Base-by-base conservation (phyloP, 2,113 vertebrate species). In the Elachura formosa region DNA sequence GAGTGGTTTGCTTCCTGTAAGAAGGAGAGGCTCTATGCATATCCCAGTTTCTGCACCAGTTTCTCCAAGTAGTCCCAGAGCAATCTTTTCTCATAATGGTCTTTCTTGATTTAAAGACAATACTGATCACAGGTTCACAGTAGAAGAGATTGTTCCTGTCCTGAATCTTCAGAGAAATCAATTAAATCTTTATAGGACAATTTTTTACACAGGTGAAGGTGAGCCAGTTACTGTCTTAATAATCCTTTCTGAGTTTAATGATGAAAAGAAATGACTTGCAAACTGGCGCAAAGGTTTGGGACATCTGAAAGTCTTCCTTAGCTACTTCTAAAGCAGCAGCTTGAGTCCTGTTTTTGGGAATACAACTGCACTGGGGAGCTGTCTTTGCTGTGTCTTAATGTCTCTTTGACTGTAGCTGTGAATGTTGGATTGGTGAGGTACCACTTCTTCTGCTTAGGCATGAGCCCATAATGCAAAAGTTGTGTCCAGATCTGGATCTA, bases 41-140 rank as follows among this genome's bases (percentile, higher is more conserved):
- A 64, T 16, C 40, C 20, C 24, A 48, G n/a, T 61, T 90, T 84
- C 84, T 84, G 55, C 84, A 86, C 22, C 48, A 59, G 33, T 69
- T 91, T 94, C 61, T 51, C 46, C 52, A 78, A 77, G 79, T 19
- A 89, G n/a, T 81, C 38, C 56, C 56, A 76, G 49, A 80, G 33
- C 25, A 89, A 51, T 91, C 45, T 73, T 89, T 94, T 71, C 82
- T 89, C 28, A 52, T 71, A 85, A 77, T 48, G 36, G 23, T 73
- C 43, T 69, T 93, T 62, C 77, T 95, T 86, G 74, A 94, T 91
- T 94, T 92, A 81, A 93, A 93, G 77, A 95, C 85, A 95, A 84
- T 93, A 83, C 96, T 92, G 46, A 81, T 52, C n/a, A 87, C 14
- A 71, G 40, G 5, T 91, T 93, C 48, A 68, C n/a, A 66, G 61